A percentile compares a stretch with the other conserved stretches of the same genome.
phyloP scores from a whole-genome alignment of 2,888 invertebrate genomes.

The Merodon equestris region DNA sequence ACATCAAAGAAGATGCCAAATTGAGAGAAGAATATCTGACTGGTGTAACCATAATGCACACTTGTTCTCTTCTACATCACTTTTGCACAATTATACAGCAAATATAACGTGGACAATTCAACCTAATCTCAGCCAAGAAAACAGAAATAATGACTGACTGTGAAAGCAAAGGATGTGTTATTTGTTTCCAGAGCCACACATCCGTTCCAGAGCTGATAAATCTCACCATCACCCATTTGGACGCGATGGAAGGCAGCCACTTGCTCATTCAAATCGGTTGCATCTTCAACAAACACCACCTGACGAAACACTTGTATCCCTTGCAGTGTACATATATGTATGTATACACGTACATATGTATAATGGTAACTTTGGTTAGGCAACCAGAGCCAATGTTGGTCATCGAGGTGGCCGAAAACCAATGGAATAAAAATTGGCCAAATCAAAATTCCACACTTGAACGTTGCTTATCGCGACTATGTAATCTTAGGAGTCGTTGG shows the following conservation, averaged over 20 bases:
- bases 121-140: slow-evolving; percentile 49
- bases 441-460: slow-evolving; percentile 70
- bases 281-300: slow-evolving; percentile 61
- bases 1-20: slow-evolving; percentile 23
- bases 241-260: slow-evolving; percentile 42
- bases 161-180: slow-evolving; percentile 59
- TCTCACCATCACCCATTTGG: slow-evolving; percentile 58
- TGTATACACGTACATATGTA: too few species aligned
- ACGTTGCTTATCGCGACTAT: slow-evolving; percentile 64
- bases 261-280: slow-evolving; percentile 64
- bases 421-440: slow-evolving; percentile 70
- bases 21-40: slow-evolving; percentile 51
- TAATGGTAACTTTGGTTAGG: slow-evolving; percentile 24
- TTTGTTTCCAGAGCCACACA: slow-evolving; percentile 66
- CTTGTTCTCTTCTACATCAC: slow-evolving; percentile 12
- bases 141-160: slow-evolving; percentile 66
- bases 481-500: slow-evolving; percentile 64
- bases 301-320: slow-evolving; percentile 57
- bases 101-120: slow-evolving; percentile 11
- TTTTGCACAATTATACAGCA: slow-evolving; percentile 29
- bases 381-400: slow-evolving; percentile 39
- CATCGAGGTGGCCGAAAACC: slow-evolving; percentile 68
- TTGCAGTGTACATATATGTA: too few species aligned
- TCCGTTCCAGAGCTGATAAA: slow-evolving; percentile 65
- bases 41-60: slow-evolving; percentile 52